Conservation (phyloP, 2,797 vertebrate genomes). For the Characodon lateralis region DNA sequence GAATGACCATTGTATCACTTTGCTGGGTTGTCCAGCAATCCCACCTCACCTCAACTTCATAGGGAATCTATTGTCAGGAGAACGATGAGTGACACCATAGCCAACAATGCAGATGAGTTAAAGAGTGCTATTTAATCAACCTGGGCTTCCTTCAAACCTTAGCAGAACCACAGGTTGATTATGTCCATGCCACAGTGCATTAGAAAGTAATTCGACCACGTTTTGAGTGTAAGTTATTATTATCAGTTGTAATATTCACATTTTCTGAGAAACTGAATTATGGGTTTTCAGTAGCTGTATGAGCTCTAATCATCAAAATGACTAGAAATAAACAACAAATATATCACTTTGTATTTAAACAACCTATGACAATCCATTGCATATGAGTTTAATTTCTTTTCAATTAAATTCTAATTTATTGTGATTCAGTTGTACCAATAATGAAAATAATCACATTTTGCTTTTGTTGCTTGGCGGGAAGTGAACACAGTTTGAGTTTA, state of each 20-base stretch:
- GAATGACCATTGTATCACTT: neutral
- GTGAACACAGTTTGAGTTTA: constrained; percentile 36
- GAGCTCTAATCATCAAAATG: too few species aligned
- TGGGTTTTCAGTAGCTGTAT: too few species aligned
- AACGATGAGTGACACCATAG: neutral
- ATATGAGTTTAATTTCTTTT: neutral
- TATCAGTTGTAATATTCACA: too few species aligned
- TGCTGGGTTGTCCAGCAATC: neutral
- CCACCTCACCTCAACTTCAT: neutral
- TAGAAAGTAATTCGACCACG: neutral
- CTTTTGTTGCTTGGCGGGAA: constrained; percentile 46
- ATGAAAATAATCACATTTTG: constrained; percentile 29
- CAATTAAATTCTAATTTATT: too few species aligned
- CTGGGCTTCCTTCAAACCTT: neutral
- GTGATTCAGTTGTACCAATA: too few species aligned
- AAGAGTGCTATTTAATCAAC: neutral
- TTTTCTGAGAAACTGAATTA: too few species aligned
- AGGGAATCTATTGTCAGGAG: neutral
- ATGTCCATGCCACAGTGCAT: too few species aligned
- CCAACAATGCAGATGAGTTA: neutral
- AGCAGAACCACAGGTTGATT: neutral
- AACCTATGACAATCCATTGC: neutral
- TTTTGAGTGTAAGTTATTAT: too few species aligned
- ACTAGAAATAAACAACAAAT: too few species aligned
- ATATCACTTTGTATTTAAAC: neutral